A percentile compares a stretch with the other conserved stretches of the same genome.
phyloP scores from a whole-genome alignment of 2,888 invertebrate genomes.

The Odontocolon sp. region DNA sequence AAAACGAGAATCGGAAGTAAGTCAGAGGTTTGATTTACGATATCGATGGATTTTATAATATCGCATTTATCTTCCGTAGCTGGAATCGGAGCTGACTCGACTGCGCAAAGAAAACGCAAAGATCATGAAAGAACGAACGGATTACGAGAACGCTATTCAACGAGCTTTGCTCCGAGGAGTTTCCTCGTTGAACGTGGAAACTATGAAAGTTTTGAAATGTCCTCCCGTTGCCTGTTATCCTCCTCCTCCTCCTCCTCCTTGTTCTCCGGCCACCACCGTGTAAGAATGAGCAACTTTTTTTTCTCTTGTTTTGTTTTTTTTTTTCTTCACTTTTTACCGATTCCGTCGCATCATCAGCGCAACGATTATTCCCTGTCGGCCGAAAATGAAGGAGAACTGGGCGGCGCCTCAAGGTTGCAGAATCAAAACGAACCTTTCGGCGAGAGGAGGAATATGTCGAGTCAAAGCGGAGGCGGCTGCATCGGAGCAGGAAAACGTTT shows the following conservation, averaged over 20 bases:
- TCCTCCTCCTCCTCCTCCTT: conserved; percentile 66
- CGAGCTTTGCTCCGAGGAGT: conserved; percentile 76
- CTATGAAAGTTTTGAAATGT: conserved; percentile 73
- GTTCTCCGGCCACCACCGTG: conserved; percentile 40
- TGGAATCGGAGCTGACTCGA: conserved; percentile 71
- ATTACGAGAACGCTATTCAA: conserved; percentile 77
- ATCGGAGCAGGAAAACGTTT: conserved; percentile 3
- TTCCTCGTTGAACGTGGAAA: conserved; percentile 76
- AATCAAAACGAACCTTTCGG: conserved; percentile 8
- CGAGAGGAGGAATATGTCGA: conserved; percentile 9
- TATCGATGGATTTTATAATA: not conserved
- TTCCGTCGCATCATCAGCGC: too few relatives aligned
- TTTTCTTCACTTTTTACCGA: too few relatives aligned
- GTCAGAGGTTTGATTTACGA: not conserved
- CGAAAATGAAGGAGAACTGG: conserved; percentile 38
- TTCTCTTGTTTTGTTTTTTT: not conserved
- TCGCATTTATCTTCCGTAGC: conserved; percentile 58
- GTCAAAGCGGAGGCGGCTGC: not conserved
- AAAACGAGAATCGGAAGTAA: conserved; percentile 67
- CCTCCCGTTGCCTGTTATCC: conserved; percentile 69
- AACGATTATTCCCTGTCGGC: conserved; percentile 30
- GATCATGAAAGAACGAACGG: conserved; percentile 73
- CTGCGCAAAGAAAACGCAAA: conserved; percentile 74
- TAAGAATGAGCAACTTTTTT: conserved; percentile 12
- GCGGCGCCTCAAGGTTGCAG: conserved; percentile 24